Conservation (phyloP, 2,797 vertebrate species). For the Pogoniulus pusillus region DNA sequence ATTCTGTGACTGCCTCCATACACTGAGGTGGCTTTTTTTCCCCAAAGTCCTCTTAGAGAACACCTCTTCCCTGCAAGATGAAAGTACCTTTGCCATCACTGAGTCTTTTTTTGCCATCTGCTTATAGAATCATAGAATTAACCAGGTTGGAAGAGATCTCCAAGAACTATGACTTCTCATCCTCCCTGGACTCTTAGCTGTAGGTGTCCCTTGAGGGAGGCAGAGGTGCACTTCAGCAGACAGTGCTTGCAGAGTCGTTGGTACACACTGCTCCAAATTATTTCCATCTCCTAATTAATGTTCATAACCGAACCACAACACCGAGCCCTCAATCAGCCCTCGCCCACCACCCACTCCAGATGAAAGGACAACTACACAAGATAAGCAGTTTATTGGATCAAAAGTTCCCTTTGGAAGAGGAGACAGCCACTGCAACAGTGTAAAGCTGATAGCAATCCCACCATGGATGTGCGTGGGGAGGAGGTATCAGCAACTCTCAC, state of each 20-base stretch:
- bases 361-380: constrained; percentile 19
- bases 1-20: too few species aligned
- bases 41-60: too few species aligned
- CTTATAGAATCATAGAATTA: too few species aligned
- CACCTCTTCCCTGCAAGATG: too few species aligned
- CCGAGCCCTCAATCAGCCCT: not conserved
- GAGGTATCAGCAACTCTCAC: constrained; percentile 29
- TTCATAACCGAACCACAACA: not conserved
- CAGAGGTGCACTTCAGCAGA: not conserved
- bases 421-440: not conserved
- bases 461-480: accelerated
- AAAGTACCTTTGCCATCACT: too few species aligned
- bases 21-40: too few species aligned
- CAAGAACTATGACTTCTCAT: accelerated
- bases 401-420: not conserved
- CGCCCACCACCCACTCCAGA: constrained; percentile 33
- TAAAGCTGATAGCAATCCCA: constrained; percentile 28
- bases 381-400: constrained; percentile 57
- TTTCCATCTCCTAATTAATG: constrained; percentile 49
- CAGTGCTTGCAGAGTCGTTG: accelerated
- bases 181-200: not conserved
- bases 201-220: not conserved
- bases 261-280: not conserved
- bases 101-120: too few species aligned
- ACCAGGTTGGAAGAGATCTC: too few species aligned